These are phyloP conservation scores for Aplocera efformata DNA, from an alignment of 2,888 invertebrate genomes.

Conservation along the genomic window DNA sequence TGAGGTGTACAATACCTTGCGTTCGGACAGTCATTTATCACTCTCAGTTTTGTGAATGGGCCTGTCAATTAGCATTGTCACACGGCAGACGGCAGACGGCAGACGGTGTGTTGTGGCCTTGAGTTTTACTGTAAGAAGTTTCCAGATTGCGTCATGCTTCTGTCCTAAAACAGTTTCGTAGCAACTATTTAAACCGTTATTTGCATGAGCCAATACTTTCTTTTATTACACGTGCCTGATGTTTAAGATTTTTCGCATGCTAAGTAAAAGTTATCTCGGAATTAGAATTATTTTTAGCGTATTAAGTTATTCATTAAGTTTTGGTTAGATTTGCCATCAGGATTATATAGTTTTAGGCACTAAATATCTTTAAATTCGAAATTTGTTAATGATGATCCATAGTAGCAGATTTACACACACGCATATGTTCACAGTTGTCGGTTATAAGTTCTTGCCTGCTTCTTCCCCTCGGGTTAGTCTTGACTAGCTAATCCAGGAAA, in stretches of 20 bases:
- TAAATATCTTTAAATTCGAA: too few species aligned
- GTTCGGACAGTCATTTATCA: slow-evolving; percentile 11
- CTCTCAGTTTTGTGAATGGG: slow-evolving; percentile 15
- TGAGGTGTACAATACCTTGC: background rate
- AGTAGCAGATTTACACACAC: too few species aligned
- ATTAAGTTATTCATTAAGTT: too few species aligned
- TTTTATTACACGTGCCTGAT: slow-evolving; percentile 1
- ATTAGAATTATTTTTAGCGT: too few species aligned
- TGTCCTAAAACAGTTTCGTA: slow-evolving; percentile 12
- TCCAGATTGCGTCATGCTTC: slow-evolving; percentile 15
- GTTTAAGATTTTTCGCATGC: background rate
- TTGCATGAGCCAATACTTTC: slow-evolving; percentile 6
- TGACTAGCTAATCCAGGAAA: too few species aligned
- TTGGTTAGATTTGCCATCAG: too few species aligned
- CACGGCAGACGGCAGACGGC: slow-evolving; percentile 10
- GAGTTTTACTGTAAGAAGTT: slow-evolving; percentile 10
- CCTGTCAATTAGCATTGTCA: slow-evolving; percentile 13
- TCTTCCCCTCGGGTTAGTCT: too few species aligned
- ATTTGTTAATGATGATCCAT: too few species aligned
- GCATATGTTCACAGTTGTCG: too few species aligned
- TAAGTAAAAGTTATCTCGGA: too few species aligned
- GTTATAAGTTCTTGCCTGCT: too few species aligned
- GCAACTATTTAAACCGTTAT: slow-evolving; percentile 1
- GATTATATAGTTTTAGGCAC: too few species aligned
- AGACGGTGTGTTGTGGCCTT: slow-evolving; percentile 7